Percentiles rank a stretch among this genome's conserved stretches.
Evolutionary conservation across 1,140 invertebrate species (phyloP).

Genomic region (Akabosia matsudoensis): DNA sequence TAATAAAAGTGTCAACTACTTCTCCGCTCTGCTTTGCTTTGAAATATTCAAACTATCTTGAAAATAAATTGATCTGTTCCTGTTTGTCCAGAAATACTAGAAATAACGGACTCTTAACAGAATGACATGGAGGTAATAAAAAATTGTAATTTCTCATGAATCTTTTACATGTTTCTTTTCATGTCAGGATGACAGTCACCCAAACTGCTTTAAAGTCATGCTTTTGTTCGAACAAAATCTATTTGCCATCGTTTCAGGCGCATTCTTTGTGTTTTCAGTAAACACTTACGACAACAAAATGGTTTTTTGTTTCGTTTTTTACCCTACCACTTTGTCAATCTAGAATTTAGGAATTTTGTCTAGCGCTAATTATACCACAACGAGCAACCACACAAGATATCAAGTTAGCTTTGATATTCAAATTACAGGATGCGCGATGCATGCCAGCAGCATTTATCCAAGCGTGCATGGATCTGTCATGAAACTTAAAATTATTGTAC

Average conservation of each 20-base stretch:
- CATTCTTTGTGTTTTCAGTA: no score
- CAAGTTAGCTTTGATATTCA: no score
- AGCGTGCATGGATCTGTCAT: no score
- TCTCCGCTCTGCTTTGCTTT: no score
- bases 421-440: no score
- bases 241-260: no score
- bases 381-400: not conserved
- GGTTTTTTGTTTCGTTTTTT: no score
- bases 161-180: not conserved
- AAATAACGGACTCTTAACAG: slow-evolving; percentile 3
- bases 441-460: no score
- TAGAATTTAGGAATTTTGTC: not conserved
- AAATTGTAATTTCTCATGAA: not conserved
- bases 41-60: not conserved
- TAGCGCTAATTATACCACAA: not conserved
- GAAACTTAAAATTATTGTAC: no score
- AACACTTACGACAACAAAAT: no score
- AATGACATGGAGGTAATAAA: not conserved
- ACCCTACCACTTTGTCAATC: no score
- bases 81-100: not conserved
- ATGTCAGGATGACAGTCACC: not conserved
- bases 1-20: not conserved
- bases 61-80: not conserved
- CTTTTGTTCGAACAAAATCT: no score
- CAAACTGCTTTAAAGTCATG: not conserved